Evolutionary conservation across 2,113 vertebrate genomes (phyloP), one percentile per base, ranked within the genome.

Genomic region (Philantomba maxwellii): DNA sequence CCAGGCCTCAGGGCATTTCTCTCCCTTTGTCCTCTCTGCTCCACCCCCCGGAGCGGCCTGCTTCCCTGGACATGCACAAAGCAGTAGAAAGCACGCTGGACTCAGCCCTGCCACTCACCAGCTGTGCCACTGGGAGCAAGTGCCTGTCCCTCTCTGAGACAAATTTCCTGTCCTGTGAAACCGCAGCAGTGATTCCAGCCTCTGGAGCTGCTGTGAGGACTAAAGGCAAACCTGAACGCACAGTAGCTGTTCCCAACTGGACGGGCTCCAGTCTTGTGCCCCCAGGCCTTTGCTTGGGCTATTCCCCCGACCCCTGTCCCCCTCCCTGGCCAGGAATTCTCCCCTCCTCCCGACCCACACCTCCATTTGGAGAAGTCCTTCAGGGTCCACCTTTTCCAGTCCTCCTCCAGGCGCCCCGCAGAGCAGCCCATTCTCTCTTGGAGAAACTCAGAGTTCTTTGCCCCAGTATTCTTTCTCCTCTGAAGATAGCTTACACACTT

Each of bases 181-280:
- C 1, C 0, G 43, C 33, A 39, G 43, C 60, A 7, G 12, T 30
- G 30, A 45, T 19, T 33, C 17, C 53, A 66, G 12, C 53, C 53
- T 33, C 4, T 1, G 4, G 57, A 58, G 58, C 30, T 62, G 25
- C 80, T 3, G 3, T 3, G 45, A 19, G 36, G 70, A n/a, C 16
- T 19, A 3, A 5, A 3, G 4, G 51, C 17, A 70, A 87, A 57
- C 0, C 39, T 1, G 23, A n/a, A 23, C 3, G 15, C 26, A 58
- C 0, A 9, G 51, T 1, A 28, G 55, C n/a, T 14, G 0, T 16
- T 25, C 2, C 19, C 0, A 10, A 39, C 4, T 17, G 28, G 51
- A 36, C 0, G 30, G 8, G 11, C 5, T 11, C 83, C 39, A 0
- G 1, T 4, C 23, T 64, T 9, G 77, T 33, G 91, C 78, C 64